A percentile compares a stretch with the other conserved stretches of the same genome.
Conservation (phyloP, 2,797 vertebrate species). For the Rhabdophis nuchalis region DNA sequence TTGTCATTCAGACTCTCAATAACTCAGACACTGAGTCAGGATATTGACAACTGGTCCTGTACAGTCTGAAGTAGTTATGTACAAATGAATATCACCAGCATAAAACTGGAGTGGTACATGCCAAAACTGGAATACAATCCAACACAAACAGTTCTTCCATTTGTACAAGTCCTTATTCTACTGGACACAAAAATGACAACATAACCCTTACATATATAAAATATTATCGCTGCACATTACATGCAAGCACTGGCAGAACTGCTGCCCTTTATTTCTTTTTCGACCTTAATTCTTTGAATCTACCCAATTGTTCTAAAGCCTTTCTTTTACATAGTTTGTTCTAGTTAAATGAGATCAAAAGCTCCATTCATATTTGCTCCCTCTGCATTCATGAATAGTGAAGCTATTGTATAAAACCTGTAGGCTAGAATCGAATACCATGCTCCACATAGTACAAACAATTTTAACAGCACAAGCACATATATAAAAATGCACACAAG, state of each 20-base stretch:
- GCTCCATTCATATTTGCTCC: background rate
- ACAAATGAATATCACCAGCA: background rate
- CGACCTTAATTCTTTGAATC: background rate
- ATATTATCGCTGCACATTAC: background rate
- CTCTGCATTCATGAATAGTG: background rate
- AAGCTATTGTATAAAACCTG: background rate
- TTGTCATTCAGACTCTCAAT: background rate
- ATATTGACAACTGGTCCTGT: background rate
- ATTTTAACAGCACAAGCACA: background rate
- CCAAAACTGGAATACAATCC: background rate
- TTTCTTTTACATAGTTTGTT: background rate
- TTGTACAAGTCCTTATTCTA: background rate
- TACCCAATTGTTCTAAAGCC: background rate
- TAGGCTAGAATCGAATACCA: background rate
- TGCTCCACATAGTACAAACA: background rate
- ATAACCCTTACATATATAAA: background rate
- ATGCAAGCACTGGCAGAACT: background rate
- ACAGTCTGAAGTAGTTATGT: background rate
- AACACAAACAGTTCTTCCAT: background rate
- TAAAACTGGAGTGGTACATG: background rate
- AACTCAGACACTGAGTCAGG: background rate
- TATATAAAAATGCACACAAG: background rate
- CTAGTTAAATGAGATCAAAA: background rate
- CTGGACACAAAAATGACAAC: background rate
- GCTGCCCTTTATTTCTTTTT: background rate